Evolutionary conservation across 2,113 vertebrate species (phyloP).

Genomic region (Hypanus sabinus): DNA sequence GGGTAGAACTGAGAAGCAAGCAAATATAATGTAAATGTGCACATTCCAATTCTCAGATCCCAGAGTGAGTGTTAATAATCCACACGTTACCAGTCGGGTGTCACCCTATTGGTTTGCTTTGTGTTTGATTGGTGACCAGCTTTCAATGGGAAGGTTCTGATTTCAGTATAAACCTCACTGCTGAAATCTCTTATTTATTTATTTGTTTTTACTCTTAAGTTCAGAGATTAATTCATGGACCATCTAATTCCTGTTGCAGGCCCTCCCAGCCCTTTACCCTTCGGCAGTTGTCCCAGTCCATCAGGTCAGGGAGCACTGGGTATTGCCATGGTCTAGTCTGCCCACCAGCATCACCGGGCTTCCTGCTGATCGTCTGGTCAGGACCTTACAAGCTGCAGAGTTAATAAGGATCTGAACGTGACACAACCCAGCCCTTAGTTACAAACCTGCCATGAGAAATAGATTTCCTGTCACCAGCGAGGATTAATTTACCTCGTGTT

Average conservation of each 20-base stretch:
- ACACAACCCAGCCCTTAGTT: neutral
- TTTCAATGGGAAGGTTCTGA: neutral
- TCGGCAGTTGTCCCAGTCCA: neutral
- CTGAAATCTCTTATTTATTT: no score
- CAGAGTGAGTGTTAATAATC: neutral
- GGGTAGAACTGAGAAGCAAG: no score
- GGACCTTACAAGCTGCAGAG: neutral
- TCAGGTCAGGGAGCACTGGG: neutral
- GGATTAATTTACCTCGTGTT: neutral
- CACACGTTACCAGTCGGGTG: neutral
- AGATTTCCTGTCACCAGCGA: neutral
- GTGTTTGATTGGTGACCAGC: neutral
- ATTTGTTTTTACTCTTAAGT: no score
- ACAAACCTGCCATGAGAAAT: neutral
- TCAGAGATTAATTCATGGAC: no score
- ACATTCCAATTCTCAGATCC: neutral
- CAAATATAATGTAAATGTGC: no score
- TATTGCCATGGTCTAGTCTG: neutral
- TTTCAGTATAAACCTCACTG: neutral
- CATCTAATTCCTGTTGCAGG: no score
- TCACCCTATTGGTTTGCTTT: neutral
- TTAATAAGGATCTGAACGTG: neutral
- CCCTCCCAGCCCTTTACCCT: no score
- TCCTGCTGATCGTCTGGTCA: neutral
- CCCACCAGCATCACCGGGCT: neutral